A percentile compares a stretch with the other conserved stretches of the same genome.
Evolutionary conservation across 2,797 vertebrate species (phyloP).

Genomic region (Aselliscus stoliczkanus): DNA sequence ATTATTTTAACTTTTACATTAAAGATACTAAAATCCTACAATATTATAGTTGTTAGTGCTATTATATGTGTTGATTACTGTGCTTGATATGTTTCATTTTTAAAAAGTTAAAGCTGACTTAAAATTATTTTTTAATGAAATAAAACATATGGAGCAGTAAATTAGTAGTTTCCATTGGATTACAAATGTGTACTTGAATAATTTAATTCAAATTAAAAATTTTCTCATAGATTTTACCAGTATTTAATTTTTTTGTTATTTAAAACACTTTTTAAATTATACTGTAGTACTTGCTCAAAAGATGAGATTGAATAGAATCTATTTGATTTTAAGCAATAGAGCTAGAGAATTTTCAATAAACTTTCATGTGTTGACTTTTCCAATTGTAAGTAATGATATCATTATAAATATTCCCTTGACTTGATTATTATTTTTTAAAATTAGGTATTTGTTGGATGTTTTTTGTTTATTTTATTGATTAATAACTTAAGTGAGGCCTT

Average conservation of each 20-base stretch:
- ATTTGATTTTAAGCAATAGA: neutral
- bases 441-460: neutral
- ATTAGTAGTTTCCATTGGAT: neutral
- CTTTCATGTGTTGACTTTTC: neutral
- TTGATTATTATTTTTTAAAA: neutral
- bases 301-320: neutral
- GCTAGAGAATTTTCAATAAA: neutral
- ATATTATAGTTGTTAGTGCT: neutral
- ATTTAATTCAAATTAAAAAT: constrained; percentile 29
- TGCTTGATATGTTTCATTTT: neutral
- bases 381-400: neutral
- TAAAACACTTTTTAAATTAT: neutral
- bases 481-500: neutral
- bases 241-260: constrained; percentile 25
- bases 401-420: neutral
- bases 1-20: neutral
- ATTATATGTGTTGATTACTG: neutral
- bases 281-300: neutral
- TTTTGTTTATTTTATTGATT: neutral
- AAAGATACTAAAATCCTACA: neutral
- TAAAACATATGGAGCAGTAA: neutral
- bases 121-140: neutral
- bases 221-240: neutral
- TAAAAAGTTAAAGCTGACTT: neutral
- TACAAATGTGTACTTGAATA: neutral